Base-by-base conservation (phyloP, 2,888 invertebrate species). In the Cotesia congregata region DNA sequence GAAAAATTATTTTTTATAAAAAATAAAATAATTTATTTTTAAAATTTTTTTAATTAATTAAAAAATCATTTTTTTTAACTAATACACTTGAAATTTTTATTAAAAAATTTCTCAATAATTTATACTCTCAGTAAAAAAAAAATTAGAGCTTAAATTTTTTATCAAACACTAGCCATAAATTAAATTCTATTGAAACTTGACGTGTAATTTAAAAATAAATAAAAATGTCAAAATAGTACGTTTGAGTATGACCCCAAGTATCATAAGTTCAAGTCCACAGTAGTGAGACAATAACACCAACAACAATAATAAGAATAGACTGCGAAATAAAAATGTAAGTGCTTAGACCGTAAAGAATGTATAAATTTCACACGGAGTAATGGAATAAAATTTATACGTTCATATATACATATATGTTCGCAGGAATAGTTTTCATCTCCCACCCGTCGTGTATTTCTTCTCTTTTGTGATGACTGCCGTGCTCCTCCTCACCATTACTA, bases 201-300 rank as follows among this genome's bases (percentile, higher is more conserved):
- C 50, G 12, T 50, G 50, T 50, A 50, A 50, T 50, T 50, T 50
- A 12, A 50, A 4, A 50, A 50, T 50, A 50, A 50, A 50, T 50
- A 50, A 50, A 50, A 50, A 50, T 50, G 50, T 50, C 50, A 50
- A 50, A 50, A 50, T 50, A 50, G 50, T 50, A 50, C 50, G 50
- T 50, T 30, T 50, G 50, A 50, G 12, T 4, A 50, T 50, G 12
- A 50, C 50, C 50, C 50, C 50, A 50, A 50, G 9, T 50, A 50
- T 50, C 50, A 50, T 50, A 50, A 50, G 50, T 50, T 50, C 50
- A 50, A 50, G 50, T 50, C 50, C 12, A 50, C 50, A 50, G 50
- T 50, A 50, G 50, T 79, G 76, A 79, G 78, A 79, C 78, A 79
- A 79, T 78, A 78, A 76, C 74, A 78, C 69, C 76, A 69, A 72